Percentiles rank a stretch among this genome's conserved stretches.
Evolutionary conservation across 2,888 invertebrate genomes (phyloP).

Genomic region (Cephus pulcher): DNA sequence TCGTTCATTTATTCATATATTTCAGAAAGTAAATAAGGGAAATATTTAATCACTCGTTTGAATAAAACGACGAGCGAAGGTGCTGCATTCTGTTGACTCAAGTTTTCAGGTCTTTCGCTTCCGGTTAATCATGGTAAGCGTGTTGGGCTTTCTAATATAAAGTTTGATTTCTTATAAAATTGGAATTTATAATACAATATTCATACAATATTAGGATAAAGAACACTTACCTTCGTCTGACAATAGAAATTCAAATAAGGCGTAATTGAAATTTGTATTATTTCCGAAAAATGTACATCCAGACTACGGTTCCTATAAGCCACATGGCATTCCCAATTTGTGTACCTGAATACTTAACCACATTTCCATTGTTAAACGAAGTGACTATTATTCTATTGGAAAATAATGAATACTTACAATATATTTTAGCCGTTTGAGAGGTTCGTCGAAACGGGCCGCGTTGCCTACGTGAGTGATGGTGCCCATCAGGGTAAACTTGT

Average conservation of each 20-base stretch:
- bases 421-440: slow-evolving; percentile 83
- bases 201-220: background rate
- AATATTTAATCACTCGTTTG: background rate
- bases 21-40: background rate
- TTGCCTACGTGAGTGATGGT: slow-evolving; percentile 95
- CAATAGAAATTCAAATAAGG: background rate
- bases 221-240: background rate
- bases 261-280: background rate
- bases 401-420: background rate
- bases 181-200: background rate
- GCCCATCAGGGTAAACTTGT: slow-evolving; percentile 91
- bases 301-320: background rate
- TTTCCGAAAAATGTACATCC: background rate
- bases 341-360: background rate
- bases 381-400: background rate
- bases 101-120: slow-evolving; percentile 46
- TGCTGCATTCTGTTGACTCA: slow-evolving; percentile 5
- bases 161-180: background rate
- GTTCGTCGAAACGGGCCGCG: slow-evolving; percentile 97
- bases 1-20: background rate
- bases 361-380: background rate
- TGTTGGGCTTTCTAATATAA: slow-evolving; percentile 19
- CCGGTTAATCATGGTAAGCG: slow-evolving; percentile 56
- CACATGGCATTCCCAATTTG: background rate
- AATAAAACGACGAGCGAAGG: background rate